Evolutionary conservation across 1,140 invertebrate genomes (phyloP), one percentile per base, ranked within the genome.

Genomic region (Carposina sasakii): DNA sequence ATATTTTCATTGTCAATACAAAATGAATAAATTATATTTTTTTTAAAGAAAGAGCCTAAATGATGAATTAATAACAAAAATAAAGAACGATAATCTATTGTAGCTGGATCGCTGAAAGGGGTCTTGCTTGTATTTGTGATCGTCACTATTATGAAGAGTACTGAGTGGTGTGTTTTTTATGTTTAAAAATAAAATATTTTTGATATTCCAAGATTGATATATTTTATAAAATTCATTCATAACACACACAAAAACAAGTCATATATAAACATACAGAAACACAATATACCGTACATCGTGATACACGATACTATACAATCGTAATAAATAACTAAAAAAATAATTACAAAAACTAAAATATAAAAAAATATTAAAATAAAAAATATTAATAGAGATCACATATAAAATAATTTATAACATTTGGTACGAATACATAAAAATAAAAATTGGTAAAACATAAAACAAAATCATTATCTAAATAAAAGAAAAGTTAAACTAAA

Each of bases 221-320:
- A n/a, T n/a, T n/a, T n/a, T n/a, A n/a, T n/a, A n/a, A n/a, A n/a
- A n/a, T n/a, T n/a, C n/a, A 50, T 24, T 22, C 52, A 46, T 16
- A 31, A 52, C n/a, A 30, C 19, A 39, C 5, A 36, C 23, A 49
- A 33, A 39, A 21, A 39, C 19, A 28, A 6, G 24, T 6, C 36
- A 39, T 20, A 9, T 20, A 30, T 53, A 60, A 36, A 49, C 33
- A 50, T 42, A 41, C 12, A 44, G 19, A 52, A 24, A 30, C 16
- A 36, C 31, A 54, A 21, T n/a, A n/a, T n/a, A n/a, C n/a, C n/a
- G n/a, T n/a, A 26, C 28, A 13, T 44, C 48, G 48, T 51, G 48
- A 51, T 51, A 51, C 48, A 51, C 48, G 48, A 44, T 51, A 51
- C 48, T 23, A 40, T 39, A 37, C 34, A 39, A n/a, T n/a, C n/a